Conservation (phyloP, 2,113 vertebrate genomes). For the Polypterus bichir region DNA sequence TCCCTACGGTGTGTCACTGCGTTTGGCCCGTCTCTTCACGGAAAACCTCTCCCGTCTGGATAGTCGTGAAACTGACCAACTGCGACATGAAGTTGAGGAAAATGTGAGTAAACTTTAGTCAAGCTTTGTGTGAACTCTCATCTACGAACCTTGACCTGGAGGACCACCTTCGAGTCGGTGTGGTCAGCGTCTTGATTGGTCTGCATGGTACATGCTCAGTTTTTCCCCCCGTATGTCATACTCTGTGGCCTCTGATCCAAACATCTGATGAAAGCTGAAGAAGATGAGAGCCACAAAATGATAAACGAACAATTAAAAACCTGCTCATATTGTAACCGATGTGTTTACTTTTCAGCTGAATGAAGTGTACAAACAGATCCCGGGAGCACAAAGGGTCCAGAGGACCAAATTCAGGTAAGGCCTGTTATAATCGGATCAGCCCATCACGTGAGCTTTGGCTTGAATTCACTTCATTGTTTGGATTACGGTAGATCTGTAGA, state of each 20-base stretch:
- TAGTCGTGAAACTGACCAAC: slow-evolving; percentile 57
- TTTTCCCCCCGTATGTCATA: neutral
- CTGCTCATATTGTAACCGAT: too few relatives aligned
- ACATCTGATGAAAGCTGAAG: too few relatives aligned
- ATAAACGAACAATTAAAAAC: too few relatives aligned
- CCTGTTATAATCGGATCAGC: rapidly evolving
- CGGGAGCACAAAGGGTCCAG: slow-evolving; percentile 65
- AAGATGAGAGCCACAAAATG: too few relatives aligned
- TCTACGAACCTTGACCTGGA: neutral
- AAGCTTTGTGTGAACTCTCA: neutral
- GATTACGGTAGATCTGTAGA: too few relatives aligned
- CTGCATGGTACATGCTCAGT: neutral
- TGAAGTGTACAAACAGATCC: slow-evolving; percentile 68
- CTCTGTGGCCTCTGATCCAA: too few relatives aligned
- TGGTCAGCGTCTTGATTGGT: neutral
- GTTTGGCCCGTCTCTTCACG: slow-evolving; percentile 65
- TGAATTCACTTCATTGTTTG: too few relatives aligned
- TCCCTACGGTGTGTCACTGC: slow-evolving; percentile 71
- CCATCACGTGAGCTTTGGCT: too few relatives aligned
- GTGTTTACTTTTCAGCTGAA: slow-evolving; percentile 55
- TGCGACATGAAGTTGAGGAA: slow-evolving; percentile 76
- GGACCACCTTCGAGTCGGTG: neutral
- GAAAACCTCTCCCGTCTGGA: slow-evolving; percentile 65
- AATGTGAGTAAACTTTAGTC: slow-evolving; percentile 50
- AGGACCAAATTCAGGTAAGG: slow-evolving; percentile 84